Evolutionary conservation across 1,140 invertebrate genomes (phyloP).

Genomic region (Zaprionus gabonicus): DNA sequence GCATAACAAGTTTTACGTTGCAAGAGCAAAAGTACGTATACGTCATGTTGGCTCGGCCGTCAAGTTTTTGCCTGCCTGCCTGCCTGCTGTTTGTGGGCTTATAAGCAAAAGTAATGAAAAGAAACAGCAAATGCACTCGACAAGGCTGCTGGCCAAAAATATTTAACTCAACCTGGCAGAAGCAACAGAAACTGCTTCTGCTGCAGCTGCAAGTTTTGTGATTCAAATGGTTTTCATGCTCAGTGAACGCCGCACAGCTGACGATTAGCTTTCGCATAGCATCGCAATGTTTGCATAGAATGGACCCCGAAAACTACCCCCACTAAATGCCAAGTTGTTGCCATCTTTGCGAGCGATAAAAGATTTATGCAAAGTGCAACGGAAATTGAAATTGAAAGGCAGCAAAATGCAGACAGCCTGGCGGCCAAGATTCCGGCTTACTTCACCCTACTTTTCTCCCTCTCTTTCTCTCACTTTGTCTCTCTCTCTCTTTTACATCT

Average conservation of each 20-base stretch:
- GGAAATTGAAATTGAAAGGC: slow-evolving; percentile 65
- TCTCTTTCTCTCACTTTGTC: background rate
- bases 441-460: background rate
- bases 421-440: background rate
- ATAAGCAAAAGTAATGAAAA: slow-evolving; percentile 39
- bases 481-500: background rate
- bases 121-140: slow-evolving; percentile 37
- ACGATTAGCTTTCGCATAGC: slow-evolving; percentile 59
- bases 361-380: slow-evolving; percentile 77
- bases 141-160: slow-evolving; percentile 25
- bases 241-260: slow-evolving; percentile 50
- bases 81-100: background rate
- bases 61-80: slow-evolving; percentile 30
- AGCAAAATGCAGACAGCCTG: slow-evolving; percentile 49
- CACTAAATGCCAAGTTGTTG: slow-evolving; percentile 48
- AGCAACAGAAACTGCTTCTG: slow-evolving; percentile 5
- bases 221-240: slow-evolving; percentile 51
- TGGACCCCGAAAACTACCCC: slow-evolving; percentile 14
- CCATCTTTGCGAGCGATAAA: slow-evolving; percentile 52
- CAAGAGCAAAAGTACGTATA: slow-evolving; percentile 23
- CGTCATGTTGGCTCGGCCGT: slow-evolving; percentile 42
- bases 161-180: slow-evolving; percentile 31
- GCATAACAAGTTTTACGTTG: slow-evolving; percentile 44
- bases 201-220: slow-evolving; percentile 27
- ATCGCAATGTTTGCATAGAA: slow-evolving; percentile 44